Evolutionary conservation across 2,113 vertebrate genomes (phyloP), one percentile per base, ranked within the genome.

Genomic region (Takifugu flavidus): DNA sequence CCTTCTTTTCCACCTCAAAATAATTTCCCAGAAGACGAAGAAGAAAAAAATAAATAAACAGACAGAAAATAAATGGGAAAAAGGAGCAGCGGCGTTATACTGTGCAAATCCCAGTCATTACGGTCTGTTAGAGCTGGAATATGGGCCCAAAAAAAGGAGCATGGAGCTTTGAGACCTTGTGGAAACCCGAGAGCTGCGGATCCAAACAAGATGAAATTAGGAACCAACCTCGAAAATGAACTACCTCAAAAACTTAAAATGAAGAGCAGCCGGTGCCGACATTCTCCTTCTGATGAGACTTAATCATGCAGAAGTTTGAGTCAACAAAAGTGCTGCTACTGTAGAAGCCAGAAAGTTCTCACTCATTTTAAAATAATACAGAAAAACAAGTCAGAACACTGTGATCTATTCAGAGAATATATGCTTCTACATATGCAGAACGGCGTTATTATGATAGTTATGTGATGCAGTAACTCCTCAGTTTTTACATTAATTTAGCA

Each of bases 151-250:
- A 68, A 75, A 71, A 54, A 82, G 54, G 78, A 82, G 78, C 47
- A 50, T 13, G 12, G 52, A 44, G 74, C 81, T 84, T 84, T 86
- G 78, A 85, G 80, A 79, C 11, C 55, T 20, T 45, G 29, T 68
- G 68, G 65, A 72, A 80, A 73, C 77, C 67, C 79, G 70, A 63
- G 12, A 46, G 56, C 67, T 68, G 71, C 61, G 62, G 70, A 80
- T 77, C 57, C 64, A 31, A 70, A 81, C 83, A 85, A 70, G 80
- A 80, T 81, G 78, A 86, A 87, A 89, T 86, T 82, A 86, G 73
- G 63, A 70, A 65, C 69, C 75, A 60, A 70, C 81, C 73, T 59
- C 10, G 66, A 81, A 83, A 87, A 89, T 85, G 62, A 87, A 82
- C 66, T 76, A 81, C 78, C 78, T 76, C 65, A 74, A 77, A 77